Evolutionary conservation across 2,797 vertebrate species (phyloP), one percentile per base, ranked within the genome.

Genomic region (Malacoraja senta): DNA sequence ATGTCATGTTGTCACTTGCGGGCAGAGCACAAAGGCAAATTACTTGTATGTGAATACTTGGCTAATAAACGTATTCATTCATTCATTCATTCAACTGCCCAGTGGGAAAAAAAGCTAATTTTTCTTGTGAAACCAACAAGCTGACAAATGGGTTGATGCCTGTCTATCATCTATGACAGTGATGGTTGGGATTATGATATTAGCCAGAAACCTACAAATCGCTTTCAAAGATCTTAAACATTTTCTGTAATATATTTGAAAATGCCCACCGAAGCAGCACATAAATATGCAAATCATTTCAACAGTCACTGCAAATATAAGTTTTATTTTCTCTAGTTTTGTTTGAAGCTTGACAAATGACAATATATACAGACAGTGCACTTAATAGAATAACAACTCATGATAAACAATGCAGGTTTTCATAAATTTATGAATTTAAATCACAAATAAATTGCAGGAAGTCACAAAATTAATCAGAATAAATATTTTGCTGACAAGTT

Each of bases 41-140:
- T 53, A 4, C 44, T 53, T 53, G 4, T 53, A 53, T 6, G 44
- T 53, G 44, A 53, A 53, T 53, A 53, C 44, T 53, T 53, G 44
- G 44, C 0, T 4, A 53, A 53, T 53, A 53, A 53, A 53, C 44
- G 0, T 53, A 53, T 53, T 53, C 44, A 53, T 53, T 44, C 4
- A 53, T 53, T 44, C 44, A 44, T 44, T 53, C 4, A 53, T 53
- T 53, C 44, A 53, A 53, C 44, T 53, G 44, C 21, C 83, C 13
- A 63, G 29, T 63, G 80, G 68, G 44, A 4, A 71, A 58, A 58
- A 26, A 83, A 58, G 44, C 80, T 58, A 2, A 63, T 86, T 86
- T 86, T 86, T 61, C 58, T 86, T 63, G 58, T 63, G 81, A 86
- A 86, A 86, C 26, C 63, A 63, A 81, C 38, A 83, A 83, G 80